Percentiles rank a stretch among this genome's conserved stretches.
Conservation (phyloP, 1,140 invertebrate genomes). For the Ganaspis sp. region DNA sequence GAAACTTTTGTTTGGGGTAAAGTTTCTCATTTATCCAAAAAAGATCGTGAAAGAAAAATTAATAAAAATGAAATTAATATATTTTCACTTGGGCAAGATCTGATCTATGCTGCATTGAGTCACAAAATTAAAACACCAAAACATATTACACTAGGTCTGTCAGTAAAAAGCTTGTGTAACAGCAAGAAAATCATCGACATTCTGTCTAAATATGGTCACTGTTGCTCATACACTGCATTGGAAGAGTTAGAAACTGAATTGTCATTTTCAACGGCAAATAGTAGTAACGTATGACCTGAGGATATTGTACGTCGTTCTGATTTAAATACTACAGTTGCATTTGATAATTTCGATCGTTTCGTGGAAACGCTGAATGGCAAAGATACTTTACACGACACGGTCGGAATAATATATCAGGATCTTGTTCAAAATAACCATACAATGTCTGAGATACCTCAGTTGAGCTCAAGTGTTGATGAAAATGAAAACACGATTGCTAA, state of each 20-base stretch:
- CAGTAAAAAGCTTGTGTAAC: constrained; percentile 54
- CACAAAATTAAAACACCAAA: constrained; percentile 54
- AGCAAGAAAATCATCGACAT: constrained; percentile 57
- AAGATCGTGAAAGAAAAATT: neutral
- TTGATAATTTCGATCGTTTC: constrained; percentile 65
- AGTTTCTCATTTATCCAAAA: neutral
- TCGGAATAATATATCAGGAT: constrained; percentile 56
- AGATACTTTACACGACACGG: constrained; percentile 62
- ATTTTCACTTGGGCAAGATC: constrained; percentile 42
- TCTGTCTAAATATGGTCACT: constrained; percentile 48
- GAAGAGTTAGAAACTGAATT: constrained; percentile 53
- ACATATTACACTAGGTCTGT: constrained; percentile 55
- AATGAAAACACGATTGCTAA: constrained; percentile 39
- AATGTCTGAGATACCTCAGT: neutral
- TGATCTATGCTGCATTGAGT: constrained; percentile 51
- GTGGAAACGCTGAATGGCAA: constrained; percentile 60
- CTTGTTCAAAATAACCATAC: constrained; percentile 15
- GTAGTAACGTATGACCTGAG: constrained; percentile 49
- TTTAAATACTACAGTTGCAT: constrained; percentile 57
- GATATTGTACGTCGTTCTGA: constrained; percentile 42
- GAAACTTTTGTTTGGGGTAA: neutral
- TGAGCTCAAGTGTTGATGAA: constrained; percentile 53
- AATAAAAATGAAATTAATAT: neutral
- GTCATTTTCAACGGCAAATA: constrained; percentile 1
- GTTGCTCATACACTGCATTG: constrained; percentile 43